A percentile compares a stretch with the other conserved stretches of the same genome.
These are phyloP conservation scores for Glossophaga mutica DNA, from an alignment of 2,797 vertebrate species.

Conservation along the genomic window DNA sequence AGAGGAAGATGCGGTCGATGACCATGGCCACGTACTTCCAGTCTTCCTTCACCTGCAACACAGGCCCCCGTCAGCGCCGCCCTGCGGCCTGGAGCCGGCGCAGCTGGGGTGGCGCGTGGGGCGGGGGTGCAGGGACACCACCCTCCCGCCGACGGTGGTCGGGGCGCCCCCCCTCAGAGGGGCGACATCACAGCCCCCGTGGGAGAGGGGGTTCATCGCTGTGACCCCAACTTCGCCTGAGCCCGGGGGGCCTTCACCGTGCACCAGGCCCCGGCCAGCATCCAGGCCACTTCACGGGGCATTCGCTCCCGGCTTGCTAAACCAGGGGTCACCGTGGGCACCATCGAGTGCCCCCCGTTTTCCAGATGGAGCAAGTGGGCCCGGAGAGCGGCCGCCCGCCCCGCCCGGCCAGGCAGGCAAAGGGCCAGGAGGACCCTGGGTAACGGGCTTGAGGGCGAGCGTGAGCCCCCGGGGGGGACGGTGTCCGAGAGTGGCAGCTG, in stretches of 20 bases:
- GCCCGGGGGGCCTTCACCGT: neutral
- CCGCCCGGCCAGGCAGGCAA: neutral
- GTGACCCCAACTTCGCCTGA: neutral
- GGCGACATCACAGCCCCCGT: accelerated
- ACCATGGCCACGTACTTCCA: slow-evolving; percentile 98
- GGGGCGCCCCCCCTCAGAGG: accelerated
- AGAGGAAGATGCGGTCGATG: slow-evolving; percentile 96
- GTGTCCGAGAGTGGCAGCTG: neutral
- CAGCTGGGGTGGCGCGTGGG: accelerated
- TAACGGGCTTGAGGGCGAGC: neutral
- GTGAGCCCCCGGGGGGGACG: neutral
- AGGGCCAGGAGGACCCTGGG: neutral
- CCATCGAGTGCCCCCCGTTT: accelerated
- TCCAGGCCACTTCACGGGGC: neutral
- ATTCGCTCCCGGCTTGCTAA: neutral
- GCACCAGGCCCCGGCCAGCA: neutral
- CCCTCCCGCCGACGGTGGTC: too few relatives aligned
- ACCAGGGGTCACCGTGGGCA: neutral
- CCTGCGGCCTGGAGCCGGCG: accelerated
- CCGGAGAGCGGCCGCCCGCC: neutral
- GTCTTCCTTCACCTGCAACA: slow-evolving; percentile 92
- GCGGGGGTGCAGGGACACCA: neutral
- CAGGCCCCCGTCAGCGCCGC: neutral
- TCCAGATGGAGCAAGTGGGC: neutral
- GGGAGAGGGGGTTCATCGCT: neutral